Evolutionary conservation across 2,888 invertebrate genomes (phyloP).

Genomic region (Seira musarum): DNA sequence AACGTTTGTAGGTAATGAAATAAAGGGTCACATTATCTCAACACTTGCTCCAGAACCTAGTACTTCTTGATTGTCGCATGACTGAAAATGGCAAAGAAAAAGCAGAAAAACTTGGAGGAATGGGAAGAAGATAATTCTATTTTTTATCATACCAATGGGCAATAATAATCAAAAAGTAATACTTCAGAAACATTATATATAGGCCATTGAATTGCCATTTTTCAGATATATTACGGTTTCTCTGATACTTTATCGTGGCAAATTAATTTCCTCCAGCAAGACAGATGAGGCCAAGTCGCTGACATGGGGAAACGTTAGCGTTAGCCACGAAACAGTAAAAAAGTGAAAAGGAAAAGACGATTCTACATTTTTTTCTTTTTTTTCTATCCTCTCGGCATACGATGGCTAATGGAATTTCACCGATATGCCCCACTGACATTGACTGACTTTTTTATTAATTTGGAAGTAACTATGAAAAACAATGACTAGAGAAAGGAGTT

Average conservation of each 20-base stretch:
- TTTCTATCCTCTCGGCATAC: background rate
- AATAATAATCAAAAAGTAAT: constrained; percentile 26
- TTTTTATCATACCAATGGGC: constrained; percentile 12
- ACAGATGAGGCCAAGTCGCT: constrained; percentile 53
- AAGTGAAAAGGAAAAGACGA: constrained; percentile 5
- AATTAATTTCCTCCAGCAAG: constrained; percentile 55
- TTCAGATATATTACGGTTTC: constrained; percentile 48
- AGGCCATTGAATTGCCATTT: constrained; percentile 55
- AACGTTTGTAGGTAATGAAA: constrained; percentile 28
- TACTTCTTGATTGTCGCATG: constrained; percentile 34
- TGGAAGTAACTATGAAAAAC: constrained; percentile 36
- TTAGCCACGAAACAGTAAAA: constrained; percentile 27
- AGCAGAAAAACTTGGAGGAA: background rate
- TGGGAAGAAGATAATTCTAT: background rate
- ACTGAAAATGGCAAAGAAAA: constrained; percentile 18
- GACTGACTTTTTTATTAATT: constrained; percentile 61
- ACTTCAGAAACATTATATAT: constrained; percentile 38
- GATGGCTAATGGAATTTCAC: constrained; percentile 50
- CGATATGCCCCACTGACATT: constrained; percentile 47
- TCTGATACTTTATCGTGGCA: constrained; percentile 55
- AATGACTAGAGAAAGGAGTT: constrained; percentile 26
- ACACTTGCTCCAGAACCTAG: too few relatives aligned
- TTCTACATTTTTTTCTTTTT: constrained; percentile 27
- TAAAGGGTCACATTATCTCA: constrained; percentile 42
- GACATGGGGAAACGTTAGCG: constrained; percentile 43